phyloP scores from a whole-genome alignment of 1,140 invertebrate species.

The Parasteatoda tepidariorum region DNA sequence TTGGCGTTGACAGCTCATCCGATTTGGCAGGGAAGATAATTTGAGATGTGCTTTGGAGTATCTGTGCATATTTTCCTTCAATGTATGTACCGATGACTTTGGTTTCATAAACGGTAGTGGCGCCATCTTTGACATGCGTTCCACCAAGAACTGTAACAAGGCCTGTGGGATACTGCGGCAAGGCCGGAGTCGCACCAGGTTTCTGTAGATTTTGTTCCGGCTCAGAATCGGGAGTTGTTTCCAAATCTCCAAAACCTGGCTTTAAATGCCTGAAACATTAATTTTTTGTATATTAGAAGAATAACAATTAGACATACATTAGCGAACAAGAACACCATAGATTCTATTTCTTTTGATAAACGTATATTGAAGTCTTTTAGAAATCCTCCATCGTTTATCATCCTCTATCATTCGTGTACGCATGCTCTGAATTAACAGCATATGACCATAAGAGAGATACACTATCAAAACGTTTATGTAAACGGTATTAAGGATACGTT shows the following conservation, averaged over 20 bases:
- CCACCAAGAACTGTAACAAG: slow-evolving; percentile 84
- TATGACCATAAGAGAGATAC: too few relatives aligned
- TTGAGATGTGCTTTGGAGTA: slow-evolving; percentile 79
- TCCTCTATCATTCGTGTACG: too few relatives aligned
- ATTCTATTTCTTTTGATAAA: too few relatives aligned
- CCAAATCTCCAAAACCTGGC: slow-evolving; percentile 20
- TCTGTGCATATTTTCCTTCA: slow-evolving; percentile 83
- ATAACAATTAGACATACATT: too few relatives aligned
- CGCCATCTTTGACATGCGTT: slow-evolving; percentile 83
- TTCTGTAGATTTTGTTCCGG: slow-evolving; percentile 35
- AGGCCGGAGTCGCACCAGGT: slow-evolving; percentile 20
- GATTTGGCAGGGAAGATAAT: slow-evolving; percentile 39
- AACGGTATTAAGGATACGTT: too few relatives aligned
- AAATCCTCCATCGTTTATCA: too few relatives aligned
- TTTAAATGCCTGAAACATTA: slow-evolving; percentile 35
- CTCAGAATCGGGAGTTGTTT: slow-evolving; percentile 27
- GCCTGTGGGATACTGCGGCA: slow-evolving; percentile 74
- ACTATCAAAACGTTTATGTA: too few relatives aligned
- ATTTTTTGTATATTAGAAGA: too few relatives aligned
- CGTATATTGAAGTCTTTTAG: too few relatives aligned
- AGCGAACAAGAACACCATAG: too few relatives aligned
- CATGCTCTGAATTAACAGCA: too few relatives aligned
- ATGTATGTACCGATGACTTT: slow-evolving; percentile 89
- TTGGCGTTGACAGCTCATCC: slow-evolving; percentile 43
- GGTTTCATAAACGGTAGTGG: slow-evolving; percentile 87